Evolutionary conservation across 2,113 vertebrate genomes (phyloP).

Genomic region (Axis porcinus): DNA sequence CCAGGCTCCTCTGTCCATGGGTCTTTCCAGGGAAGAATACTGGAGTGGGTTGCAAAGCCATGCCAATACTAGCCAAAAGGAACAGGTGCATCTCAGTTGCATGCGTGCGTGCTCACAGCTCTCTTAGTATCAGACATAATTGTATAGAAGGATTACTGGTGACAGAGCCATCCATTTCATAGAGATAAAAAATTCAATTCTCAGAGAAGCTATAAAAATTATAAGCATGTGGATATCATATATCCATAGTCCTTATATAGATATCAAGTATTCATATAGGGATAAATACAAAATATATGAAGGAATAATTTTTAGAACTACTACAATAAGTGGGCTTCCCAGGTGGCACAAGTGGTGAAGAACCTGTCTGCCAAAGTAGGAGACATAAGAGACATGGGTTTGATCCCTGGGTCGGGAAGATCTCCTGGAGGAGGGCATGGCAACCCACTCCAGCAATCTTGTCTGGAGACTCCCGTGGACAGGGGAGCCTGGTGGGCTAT

Average conservation of each 20-base stretch:
- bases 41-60: neutral
- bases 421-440: accelerated
- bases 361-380: neutral
- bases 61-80: neutral
- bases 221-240: neutral
- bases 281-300: neutral
- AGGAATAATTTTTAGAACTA: neutral
- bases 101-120: accelerated
- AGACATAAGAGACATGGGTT: neutral
- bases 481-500: neutral
- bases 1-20: neutral
- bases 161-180: neutral
- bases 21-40: neutral
- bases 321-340: neutral
- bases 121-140: neutral
- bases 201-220: neutral
- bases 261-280: neutral
- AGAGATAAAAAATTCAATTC: neutral
- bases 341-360: neutral
- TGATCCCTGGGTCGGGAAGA: neutral
- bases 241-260: neutral
- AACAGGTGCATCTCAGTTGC: neutral
- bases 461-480: neutral
- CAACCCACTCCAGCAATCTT: neutral
- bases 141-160: neutral